phyloP scores from a whole-genome alignment of 2,888 invertebrate genomes.

The Eudasyphora cyanicolor region DNA sequence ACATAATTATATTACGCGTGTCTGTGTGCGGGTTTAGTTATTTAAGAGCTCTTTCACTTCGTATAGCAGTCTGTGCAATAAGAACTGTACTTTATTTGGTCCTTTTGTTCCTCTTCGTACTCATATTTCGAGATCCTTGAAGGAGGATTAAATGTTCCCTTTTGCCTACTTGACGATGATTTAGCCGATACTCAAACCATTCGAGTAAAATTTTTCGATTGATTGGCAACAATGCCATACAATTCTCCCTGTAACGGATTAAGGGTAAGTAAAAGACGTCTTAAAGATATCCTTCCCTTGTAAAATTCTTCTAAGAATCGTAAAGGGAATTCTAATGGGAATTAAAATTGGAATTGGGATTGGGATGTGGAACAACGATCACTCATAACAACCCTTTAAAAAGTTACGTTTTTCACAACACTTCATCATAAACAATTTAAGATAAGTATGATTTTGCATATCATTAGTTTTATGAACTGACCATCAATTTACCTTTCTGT shows the following conservation, averaged over 20 bases:
- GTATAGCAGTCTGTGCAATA: not conserved
- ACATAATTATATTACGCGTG: not conserved
- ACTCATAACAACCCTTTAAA: not conserved
- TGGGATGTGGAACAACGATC: not conserved
- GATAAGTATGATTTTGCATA: slow-evolving; percentile 49
- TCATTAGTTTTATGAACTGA: slow-evolving; percentile 48
- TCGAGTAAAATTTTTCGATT: too few species aligned
- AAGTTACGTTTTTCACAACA: not conserved
- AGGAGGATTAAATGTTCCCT: slow-evolving; percentile 25
- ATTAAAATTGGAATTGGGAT: not conserved
- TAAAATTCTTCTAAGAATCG: slow-evolving; percentile 33
- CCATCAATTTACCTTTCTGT: slow-evolving; percentile 41
- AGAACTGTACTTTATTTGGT: not conserved
- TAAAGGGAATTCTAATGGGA: slow-evolving; percentile 4
- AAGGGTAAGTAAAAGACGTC: not conserved
- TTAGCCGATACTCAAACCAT: slow-evolving; percentile 51
- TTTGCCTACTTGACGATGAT: not conserved
- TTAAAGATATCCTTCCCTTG: not conserved
- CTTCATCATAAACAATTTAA: not conserved
- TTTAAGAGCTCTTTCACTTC: not conserved
- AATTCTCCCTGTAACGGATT: not conserved
- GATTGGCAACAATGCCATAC: not conserved
- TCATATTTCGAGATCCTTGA: not conserved
- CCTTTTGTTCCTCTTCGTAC: not conserved
- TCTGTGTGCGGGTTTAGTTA: not conserved